A percentile compares a stretch with the other conserved stretches of the same genome.
These are phyloP conservation scores for Melanostoma mellinum DNA, from an alignment of 2,888 invertebrate species.

Conservation along the genomic window DNA sequence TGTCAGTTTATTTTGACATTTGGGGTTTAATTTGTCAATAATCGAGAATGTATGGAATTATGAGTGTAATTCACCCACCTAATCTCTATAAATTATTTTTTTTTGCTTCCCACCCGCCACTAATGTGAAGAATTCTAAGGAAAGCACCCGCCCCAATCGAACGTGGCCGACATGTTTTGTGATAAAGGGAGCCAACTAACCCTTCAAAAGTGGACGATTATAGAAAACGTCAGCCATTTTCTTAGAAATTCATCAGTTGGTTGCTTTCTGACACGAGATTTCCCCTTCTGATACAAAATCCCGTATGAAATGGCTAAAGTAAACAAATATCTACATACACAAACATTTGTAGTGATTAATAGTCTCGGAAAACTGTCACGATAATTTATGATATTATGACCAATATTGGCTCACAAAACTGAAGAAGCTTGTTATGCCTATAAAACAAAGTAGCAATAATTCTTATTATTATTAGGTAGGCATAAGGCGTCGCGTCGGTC, in stretches of 20 bases:
- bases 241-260: no score
- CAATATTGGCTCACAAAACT: conserved; percentile 47
- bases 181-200: no score
- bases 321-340: background rate
- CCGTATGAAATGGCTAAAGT: no score
- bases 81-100: background rate
- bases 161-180: no score
- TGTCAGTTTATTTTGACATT: conserved; percentile 78
- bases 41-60: conserved; percentile 77
- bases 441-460: conserved; percentile 68
- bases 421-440: conserved; percentile 52
- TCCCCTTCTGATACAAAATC: background rate
- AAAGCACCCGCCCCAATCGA: no score
- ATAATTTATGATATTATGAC: conserved; percentile 50
- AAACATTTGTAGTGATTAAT: no score
- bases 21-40: conserved; percentile 79
- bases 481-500: conserved; percentile 38
- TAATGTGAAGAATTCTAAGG: background rate
- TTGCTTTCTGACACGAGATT: conserved; percentile 31
- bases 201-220: no score
- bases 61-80: conserved; percentile 24
- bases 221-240: no score
- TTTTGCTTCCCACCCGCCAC: background rate
- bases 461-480: conserved; percentile 58
- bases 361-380: conserved; percentile 16